Evolutionary conservation across 2,113 vertebrate species (phyloP).

Genomic region (Rutilus rutilus): DNA sequence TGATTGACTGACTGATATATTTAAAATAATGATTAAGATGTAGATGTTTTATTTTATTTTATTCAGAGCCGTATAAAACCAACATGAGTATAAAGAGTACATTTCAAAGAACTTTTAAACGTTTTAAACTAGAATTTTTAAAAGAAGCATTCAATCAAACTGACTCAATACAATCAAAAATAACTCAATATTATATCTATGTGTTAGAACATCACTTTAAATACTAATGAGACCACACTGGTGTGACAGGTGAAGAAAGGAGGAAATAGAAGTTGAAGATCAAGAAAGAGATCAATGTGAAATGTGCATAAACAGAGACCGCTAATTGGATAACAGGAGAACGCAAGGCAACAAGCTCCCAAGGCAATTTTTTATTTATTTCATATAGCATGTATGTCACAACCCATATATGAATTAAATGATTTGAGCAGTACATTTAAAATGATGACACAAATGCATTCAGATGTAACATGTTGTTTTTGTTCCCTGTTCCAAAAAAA

Average conservation of each 20-base stretch:
- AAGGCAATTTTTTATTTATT: not conserved
- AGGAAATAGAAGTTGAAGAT: not conserved
- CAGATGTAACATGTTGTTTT: constrained; percentile 6
- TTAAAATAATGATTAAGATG: too few species aligned
- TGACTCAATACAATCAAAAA: too few species aligned
- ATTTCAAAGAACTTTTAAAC: too few species aligned
- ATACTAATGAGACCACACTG: not conserved
- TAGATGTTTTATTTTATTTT: too few species aligned
- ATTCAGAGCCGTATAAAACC: too few species aligned
- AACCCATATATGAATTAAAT: constrained; percentile 7
- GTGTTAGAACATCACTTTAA: not conserved
- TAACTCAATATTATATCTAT: not conserved
- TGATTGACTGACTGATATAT: too few species aligned
- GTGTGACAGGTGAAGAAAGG: not conserved
- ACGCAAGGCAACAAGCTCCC: not conserved
- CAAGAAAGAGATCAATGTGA: not conserved
- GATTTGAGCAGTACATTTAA: constrained; percentile 8
- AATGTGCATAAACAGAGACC: not conserved
- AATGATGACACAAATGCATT: not conserved
- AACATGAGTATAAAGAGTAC: too few species aligned
- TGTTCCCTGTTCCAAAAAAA: not conserved
- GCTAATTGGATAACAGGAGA: not conserved
- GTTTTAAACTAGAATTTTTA: too few species aligned
- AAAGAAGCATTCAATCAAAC: too few species aligned
- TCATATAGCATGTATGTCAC: not conserved